A percentile compares a stretch with the other conserved stretches of the same genome.
phyloP scores from a whole-genome alignment of 2,113 vertebrate genomes.

The Quiscalus mexicanus region DNA sequence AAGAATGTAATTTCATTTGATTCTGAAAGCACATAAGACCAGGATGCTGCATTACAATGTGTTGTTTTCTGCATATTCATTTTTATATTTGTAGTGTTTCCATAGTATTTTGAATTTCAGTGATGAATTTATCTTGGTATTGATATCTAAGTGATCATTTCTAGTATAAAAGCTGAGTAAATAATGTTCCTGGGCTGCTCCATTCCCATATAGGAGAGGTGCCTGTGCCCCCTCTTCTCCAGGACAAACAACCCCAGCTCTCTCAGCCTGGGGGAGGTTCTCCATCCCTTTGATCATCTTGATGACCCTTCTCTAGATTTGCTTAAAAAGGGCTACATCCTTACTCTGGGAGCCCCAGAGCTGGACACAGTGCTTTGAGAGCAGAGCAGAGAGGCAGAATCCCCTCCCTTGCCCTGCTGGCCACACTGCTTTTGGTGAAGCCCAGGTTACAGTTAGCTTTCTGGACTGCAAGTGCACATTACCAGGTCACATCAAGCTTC shows the following conservation, averaged over 20 bases:
- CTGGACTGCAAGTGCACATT: not conserved
- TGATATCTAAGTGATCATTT: not conserved
- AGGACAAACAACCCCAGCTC: not conserved
- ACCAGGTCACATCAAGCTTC: not conserved
- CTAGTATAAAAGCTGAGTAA: not conserved
- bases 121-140: not conserved
- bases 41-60: not conserved
- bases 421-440: not conserved
- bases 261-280: not conserved
- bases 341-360: not conserved
- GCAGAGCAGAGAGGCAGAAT: not conserved
- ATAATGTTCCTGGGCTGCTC: not conserved
- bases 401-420: not conserved
- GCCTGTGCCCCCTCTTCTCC: not conserved
- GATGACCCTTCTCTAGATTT: not conserved
- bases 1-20: not conserved
- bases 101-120: not conserved
- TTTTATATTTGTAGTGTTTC: not conserved
- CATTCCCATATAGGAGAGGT: not conserved
- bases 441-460: not conserved
- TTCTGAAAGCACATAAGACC: not conserved
- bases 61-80: not conserved
- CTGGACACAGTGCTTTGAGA: not conserved
- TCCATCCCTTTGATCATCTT: not conserved
- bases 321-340: not conserved